Evolutionary conservation across 2,113 vertebrate species (phyloP).

Genomic region (Rhinolophus sinicus): DNA sequence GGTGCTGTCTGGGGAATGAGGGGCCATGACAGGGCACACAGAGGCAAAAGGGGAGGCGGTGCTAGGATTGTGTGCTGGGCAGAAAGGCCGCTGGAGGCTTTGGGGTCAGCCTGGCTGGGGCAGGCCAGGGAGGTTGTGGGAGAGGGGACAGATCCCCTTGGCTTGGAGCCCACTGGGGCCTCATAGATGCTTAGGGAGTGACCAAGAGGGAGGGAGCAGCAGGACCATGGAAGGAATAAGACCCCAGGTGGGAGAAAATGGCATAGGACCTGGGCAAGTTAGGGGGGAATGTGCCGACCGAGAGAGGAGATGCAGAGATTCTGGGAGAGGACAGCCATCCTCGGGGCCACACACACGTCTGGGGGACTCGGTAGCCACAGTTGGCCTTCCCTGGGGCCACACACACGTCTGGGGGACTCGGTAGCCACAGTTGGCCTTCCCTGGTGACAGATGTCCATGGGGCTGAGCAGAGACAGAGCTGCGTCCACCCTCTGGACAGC

Average conservation of each 20-base stretch:
- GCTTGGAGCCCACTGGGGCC: neutral
- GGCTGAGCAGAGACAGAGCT: neutral
- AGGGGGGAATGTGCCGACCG: accelerated
- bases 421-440: neutral
- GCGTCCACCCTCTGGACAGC: accelerated
- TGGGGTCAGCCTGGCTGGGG: neutral
- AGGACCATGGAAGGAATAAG: neutral
- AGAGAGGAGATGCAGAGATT: too few relatives aligned
- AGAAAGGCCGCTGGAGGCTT: neutral
- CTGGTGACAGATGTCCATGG: neutral
- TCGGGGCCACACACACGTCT: neutral
- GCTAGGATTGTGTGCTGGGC: accelerated
- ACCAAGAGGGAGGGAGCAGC: neutral
- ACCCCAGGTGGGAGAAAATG: too few relatives aligned
- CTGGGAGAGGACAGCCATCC: neutral
- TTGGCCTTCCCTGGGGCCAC: neutral
- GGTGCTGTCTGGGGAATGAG: neutral
- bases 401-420: neutral
- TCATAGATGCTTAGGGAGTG: neutral
- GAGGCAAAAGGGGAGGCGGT: accelerated
- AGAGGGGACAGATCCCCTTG: neutral
- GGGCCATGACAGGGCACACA: too few relatives aligned
- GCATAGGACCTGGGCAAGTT: neutral
- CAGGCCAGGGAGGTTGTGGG: neutral
- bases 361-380: neutral